Evolutionary conservation across 2,888 invertebrate species (phyloP).

Genomic region (Hylaea fasciaria): DNA sequence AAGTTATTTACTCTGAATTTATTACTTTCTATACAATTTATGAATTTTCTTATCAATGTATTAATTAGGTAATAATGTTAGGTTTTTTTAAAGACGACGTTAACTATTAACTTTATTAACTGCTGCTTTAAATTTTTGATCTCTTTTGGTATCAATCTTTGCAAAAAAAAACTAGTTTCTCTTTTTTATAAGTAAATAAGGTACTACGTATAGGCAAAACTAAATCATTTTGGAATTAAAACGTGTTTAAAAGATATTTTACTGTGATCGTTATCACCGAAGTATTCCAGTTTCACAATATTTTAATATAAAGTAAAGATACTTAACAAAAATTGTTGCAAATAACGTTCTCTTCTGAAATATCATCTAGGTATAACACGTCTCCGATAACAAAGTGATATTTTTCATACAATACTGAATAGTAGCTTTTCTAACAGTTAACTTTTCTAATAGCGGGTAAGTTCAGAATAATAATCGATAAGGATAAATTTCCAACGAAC

Average conservation of each 20-base stretch:
- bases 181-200: conserved; percentile 3
- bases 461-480: conserved; percentile 57
- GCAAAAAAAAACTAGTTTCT: conserved; percentile 14
- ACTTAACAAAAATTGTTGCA: no score
- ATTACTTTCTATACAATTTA: conserved; percentile 28
- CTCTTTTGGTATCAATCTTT: conserved; percentile 25
- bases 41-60: conserved; percentile 26
- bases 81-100: conserved; percentile 15
- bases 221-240: no score
- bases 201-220: no score
- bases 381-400: conserved; percentile 78
- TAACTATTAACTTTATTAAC: conserved; percentile 16
- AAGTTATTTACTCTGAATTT: conserved; percentile 21
- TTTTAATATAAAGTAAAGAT: no score
- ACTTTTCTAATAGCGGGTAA: no score
- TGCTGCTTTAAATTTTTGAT: conserved; percentile 31
- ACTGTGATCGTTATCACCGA: no score
- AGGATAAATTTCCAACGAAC: conserved; percentile 74
- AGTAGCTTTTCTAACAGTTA: conserved; percentile 65
- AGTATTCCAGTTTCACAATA: no score
- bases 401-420: conserved; percentile 63
- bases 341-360: no score
- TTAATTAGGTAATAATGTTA: conserved; percentile 18
- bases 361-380: conserved; percentile 17
- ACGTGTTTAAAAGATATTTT: no score